Conservation (phyloP, 2,888 invertebrate species). For the Drosophila anomelani region DNA sequence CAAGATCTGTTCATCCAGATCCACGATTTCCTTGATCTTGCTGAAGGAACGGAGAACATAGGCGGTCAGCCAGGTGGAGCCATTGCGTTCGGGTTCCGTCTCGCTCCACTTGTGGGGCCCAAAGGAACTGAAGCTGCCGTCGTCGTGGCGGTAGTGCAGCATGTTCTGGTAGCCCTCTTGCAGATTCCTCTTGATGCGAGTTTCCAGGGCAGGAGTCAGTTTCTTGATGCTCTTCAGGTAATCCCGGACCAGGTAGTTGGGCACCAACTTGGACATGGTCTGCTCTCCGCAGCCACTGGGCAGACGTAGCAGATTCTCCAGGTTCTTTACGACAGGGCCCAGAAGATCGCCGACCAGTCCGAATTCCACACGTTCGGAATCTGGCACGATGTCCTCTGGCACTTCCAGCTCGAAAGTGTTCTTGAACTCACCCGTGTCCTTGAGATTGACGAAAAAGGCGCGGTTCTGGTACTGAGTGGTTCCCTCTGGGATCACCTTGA, state of each 20-base stretch:
- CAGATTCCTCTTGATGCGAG: conserved; percentile 86
- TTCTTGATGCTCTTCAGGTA: conserved; percentile 90
- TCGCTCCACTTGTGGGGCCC: conserved; percentile 86
- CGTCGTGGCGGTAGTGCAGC: conserved; percentile 92
- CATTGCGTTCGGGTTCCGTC: conserved; percentile 84
- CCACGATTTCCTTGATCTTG: conserved; percentile 89
- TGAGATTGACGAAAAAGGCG: conserved; percentile 90
- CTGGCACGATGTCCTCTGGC: conserved; percentile 89
- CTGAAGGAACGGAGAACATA: conserved; percentile 91
- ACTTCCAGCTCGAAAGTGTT: conserved; percentile 90
- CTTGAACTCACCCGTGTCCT: conserved; percentile 86
- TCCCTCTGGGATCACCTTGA: conserved; percentile 93
- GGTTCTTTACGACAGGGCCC: conserved; percentile 87
- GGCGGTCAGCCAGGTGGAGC: conserved; percentile 93
- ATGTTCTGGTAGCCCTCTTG: conserved; percentile 96
- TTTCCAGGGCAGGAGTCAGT: conserved; percentile 88
- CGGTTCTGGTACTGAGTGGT: conserved; percentile 90
- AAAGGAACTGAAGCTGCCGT: conserved; percentile 96
- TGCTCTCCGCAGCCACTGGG: conserved; percentile 91
- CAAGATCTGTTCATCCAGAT: conserved; percentile 89
- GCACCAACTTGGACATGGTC: conserved; percentile 89
- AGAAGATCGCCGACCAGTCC: conserved; percentile 87
- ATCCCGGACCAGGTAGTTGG: conserved; percentile 90
- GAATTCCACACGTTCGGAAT: conserved; percentile 87
- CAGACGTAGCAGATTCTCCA: conserved; percentile 87